Evolutionary conservation across 2,888 invertebrate species (phyloP).

Genomic region (Lycocerus yunnanus): DNA sequence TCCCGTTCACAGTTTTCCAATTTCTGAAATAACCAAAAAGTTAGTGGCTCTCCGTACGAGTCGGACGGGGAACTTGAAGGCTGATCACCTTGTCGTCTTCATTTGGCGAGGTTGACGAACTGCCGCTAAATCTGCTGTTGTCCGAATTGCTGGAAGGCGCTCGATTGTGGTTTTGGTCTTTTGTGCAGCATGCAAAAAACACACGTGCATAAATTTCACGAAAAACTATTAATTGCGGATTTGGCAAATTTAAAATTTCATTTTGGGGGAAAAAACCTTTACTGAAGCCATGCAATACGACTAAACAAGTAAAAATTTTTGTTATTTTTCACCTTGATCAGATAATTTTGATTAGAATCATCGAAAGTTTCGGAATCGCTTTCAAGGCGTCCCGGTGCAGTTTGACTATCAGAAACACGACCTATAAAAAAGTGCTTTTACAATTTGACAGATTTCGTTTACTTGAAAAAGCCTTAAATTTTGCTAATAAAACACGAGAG

Average conservation of each 20-base stretch:
- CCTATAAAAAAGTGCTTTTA: slow-evolving; percentile 30
- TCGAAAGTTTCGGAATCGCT: slow-evolving; percentile 32
- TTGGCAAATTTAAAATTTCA: background rate
- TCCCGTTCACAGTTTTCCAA: slow-evolving; percentile 59
- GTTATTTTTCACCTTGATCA: slow-evolving; percentile 26
- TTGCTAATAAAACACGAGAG: background rate
- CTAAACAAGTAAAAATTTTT: slow-evolving; percentile 16
- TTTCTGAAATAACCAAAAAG: slow-evolving; percentile 50
- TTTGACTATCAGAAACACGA: slow-evolving; percentile 50
- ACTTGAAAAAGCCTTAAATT: background rate
- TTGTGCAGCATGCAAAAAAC: slow-evolving; percentile 47
- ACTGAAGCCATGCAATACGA: background rate
- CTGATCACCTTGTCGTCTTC: slow-evolving; percentile 25
- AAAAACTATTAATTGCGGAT: background rate
- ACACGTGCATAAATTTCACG: slow-evolving; percentile 42
- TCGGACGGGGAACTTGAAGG: background rate
- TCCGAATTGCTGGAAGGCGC: slow-evolving; percentile 43
- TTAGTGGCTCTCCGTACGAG: background rate
- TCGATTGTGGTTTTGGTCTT: slow-evolving; percentile 40
- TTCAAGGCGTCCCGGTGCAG: slow-evolving; percentile 55
- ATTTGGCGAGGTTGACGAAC: slow-evolving; percentile 37
- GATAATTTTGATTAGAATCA: slow-evolving; percentile 22
- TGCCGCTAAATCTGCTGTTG: slow-evolving; percentile 34
- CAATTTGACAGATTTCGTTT: background rate
- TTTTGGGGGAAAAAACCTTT: background rate